Base-by-base conservation (phyloP, 2,113 vertebrate species). In the Thunnus thynnus region DNA sequence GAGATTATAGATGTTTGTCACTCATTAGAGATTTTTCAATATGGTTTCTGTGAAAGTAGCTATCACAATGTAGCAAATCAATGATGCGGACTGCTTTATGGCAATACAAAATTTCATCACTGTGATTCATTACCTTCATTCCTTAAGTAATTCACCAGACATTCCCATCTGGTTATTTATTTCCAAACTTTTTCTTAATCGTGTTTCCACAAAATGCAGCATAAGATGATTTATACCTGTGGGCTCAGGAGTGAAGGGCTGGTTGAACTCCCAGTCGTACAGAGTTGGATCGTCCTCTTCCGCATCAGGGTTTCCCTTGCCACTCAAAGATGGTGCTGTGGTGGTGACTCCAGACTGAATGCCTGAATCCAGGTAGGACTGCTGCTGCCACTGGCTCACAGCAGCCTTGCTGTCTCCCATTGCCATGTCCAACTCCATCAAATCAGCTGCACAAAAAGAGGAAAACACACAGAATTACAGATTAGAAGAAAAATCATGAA, bases 291-390 rank as follows among this genome's bases (percentile, higher is more conserved):
- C 97, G 27, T 99, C 98, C 77, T 99, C 98, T 27, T 99, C 98
- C 10, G 97, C 97, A 83, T 99, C 98, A 7, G 98, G 98, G 77
- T 99, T 99, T 41, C 97, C 98, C 82, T 99, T 99, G 36, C 98
- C 98, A 22, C 97, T 99, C 84, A 99, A 94, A 57, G 98, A 99
- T 32, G 98, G 98, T 0, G 98, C 97, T 8, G 97, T 98, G 89
- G 98, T 99, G 13, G 98, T 99, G 86, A 98, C 98, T n/a, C 98
- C 98, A 4, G 98, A 99, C 89, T 99, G 98, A 89, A 99, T 99
- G 25, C 98, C 98, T 85, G 98, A 99, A 89, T 99, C 98, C 94
- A 99, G 93, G 86, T 99, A 99, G 0, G 97, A 98, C 65, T 99
- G 98, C 56, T 99, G 98, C 93, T 99, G 98, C 98, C 98, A 99